A percentile compares a stretch with the other conserved stretches of the same genome.
Evolutionary conservation across 2,797 vertebrate species (phyloP).

Genomic region (Clamator glandarius): DNA sequence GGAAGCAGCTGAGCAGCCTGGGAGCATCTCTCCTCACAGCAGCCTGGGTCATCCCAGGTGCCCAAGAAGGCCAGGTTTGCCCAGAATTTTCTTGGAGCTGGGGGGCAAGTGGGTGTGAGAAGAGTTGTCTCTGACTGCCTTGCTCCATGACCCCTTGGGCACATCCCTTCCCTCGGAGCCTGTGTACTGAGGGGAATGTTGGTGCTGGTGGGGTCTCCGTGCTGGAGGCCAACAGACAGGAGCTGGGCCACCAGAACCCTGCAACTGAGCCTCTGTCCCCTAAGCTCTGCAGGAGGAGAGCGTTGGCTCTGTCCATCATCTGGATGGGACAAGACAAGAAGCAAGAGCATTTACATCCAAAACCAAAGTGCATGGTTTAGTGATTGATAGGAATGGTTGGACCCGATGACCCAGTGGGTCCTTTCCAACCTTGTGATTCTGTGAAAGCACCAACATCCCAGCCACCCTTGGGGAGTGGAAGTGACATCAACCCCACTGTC

Average conservation of each 20-base stretch:
- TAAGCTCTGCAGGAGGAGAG: background rate
- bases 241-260: background rate
- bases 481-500: accelerated
- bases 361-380: background rate
- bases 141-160: accelerated
- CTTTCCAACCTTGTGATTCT: too few species aligned
- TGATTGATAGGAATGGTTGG: too few species aligned
- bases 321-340: background rate
- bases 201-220: background rate
- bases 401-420: too few species aligned
- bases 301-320: accelerated
- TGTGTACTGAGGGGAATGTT: background rate
- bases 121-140: accelerated
- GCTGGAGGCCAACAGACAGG: background rate
- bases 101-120: accelerated
- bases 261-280: accelerated
- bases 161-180: accelerated
- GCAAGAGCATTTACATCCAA: background rate
- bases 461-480: accelerated
- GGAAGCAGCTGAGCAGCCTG: background rate
- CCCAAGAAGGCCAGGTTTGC: accelerated
- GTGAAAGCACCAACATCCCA: accelerated
- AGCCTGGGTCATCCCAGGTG: background rate
- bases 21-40: background rate
- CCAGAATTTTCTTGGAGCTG: accelerated